A percentile compares a stretch with the other conserved stretches of the same genome.
phyloP scores from a whole-genome alignment of 2,797 vertebrate genomes.

The Falco columbarius region DNA sequence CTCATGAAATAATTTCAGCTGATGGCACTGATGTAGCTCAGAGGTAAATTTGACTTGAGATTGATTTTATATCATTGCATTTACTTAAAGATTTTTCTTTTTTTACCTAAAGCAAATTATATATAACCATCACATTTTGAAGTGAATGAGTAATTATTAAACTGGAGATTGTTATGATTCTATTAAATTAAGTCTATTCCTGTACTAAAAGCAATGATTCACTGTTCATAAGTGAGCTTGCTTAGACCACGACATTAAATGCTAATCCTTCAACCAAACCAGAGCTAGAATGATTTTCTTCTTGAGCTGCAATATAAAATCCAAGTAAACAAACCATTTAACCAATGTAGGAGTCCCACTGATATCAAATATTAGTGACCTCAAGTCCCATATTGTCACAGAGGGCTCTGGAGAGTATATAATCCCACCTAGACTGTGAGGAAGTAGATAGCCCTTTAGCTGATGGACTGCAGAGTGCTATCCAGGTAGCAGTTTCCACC shows the following conservation, averaged over 20 bases:
- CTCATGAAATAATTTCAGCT: slow-evolving; percentile 5
- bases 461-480: background rate
- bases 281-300: background rate
- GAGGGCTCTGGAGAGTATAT: background rate
- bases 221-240: slow-evolving; percentile 1
- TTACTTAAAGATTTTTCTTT: slow-evolving; percentile 16
- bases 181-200: slow-evolving; percentile 17
- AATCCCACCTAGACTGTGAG: background rate
- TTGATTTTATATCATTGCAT: background rate
- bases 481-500: background rate
- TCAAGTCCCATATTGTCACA: background rate
- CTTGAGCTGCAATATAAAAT: background rate
- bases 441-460: background rate
- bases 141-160: slow-evolving; percentile 39
- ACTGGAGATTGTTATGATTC: slow-evolving; percentile 15
- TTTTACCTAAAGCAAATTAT: background rate
- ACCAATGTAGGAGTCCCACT: background rate
- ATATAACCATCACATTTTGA: background rate
- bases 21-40: background rate
- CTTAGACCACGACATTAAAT: background rate
- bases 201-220: slow-evolving; percentile 33
- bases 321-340: background rate
- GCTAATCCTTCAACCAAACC: background rate
- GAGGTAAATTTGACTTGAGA: background rate
- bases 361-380: background rate